Percentiles rank a stretch among this genome's conserved stretches.
These are phyloP conservation scores for Drosophila trapezifrons DNA, from an alignment of 1,140 invertebrate species.

Conservation along the genomic window DNA sequence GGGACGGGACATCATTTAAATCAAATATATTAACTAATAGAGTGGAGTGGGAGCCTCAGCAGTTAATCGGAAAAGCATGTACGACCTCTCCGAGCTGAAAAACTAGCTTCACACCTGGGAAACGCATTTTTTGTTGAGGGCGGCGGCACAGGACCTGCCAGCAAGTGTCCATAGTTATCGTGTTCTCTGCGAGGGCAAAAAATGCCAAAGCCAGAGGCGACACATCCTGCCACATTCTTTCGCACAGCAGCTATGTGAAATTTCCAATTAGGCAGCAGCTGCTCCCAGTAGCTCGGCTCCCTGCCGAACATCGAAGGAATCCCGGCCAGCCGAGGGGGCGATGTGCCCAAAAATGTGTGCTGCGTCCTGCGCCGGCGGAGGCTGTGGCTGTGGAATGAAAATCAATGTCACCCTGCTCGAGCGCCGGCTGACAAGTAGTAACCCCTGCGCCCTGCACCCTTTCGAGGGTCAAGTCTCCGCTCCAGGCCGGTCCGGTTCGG, in stretches of 20 bases:
- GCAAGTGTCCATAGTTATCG: not conserved
- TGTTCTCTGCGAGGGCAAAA: not conserved
- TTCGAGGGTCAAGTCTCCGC: conserved; percentile 21
- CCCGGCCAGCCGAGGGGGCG: conserved; percentile 10
- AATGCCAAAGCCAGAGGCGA: conserved; percentile 30
- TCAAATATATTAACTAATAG: not conserved
- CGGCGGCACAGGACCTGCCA: not conserved
- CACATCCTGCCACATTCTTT: conserved; percentile 62
- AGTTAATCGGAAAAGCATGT: not conserved
- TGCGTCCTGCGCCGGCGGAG: conserved; percentile 13
- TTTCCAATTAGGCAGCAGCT: conserved; percentile 78
- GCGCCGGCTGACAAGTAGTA: conserved; percentile 52
- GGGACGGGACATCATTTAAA: not conserved
- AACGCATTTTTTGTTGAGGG: too few relatives aligned
- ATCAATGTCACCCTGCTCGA: conserved; percentile 67
- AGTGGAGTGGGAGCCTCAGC: too few relatives aligned
- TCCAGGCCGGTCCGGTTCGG: not conserved
- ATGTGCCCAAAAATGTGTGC: conserved; percentile 30
- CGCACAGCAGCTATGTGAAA: conserved; percentile 43
- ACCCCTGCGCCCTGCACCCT: not conserved
- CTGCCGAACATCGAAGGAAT: conserved; percentile 61
- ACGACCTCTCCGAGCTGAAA: not conserved
- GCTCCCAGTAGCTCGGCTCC: conserved; percentile 56
- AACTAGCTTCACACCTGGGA: too few relatives aligned
- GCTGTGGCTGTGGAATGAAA: conserved; percentile 57